These are phyloP conservation scores for Colossoma macropomum DNA, from an alignment of 2,113 vertebrate species.

Conservation along the genomic window DNA sequence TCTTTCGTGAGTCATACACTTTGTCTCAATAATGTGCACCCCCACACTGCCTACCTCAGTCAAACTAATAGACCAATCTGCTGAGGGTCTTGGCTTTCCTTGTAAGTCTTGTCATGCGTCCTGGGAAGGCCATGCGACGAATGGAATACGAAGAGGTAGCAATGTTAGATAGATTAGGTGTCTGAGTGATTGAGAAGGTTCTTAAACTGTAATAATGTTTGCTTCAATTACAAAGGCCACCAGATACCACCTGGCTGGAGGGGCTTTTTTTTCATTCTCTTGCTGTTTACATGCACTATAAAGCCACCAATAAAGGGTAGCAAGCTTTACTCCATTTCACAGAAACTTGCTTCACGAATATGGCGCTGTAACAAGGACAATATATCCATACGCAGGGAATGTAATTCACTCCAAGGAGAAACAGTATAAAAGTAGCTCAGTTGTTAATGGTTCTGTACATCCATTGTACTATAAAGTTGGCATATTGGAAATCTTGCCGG, in stretches of 20 bases:
- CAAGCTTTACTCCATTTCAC: constrained; percentile 34
- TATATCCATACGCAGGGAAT: neutral
- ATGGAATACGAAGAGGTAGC: constrained; percentile 55
- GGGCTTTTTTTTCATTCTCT: constrained; percentile 17
- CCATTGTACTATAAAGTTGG: constrained; percentile 6
- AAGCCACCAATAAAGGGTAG: constrained; percentile 27
- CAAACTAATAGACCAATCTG: constrained; percentile 47
- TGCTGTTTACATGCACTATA: constrained; percentile 20
- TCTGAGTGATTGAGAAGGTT: constrained; percentile 57
- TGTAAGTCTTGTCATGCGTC: constrained; percentile 39
- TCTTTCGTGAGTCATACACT: constrained; percentile 1
- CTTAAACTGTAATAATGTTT: constrained; percentile 64
- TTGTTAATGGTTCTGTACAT: neutral
- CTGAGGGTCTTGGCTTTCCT: neutral
- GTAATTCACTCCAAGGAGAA: constrained; percentile 12
- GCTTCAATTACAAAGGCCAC: constrained; percentile 53
- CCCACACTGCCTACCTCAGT: constrained; percentile 7
- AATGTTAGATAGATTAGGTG: constrained; percentile 54
- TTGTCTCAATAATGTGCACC: neutral
- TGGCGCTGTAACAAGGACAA: constrained; percentile 10
- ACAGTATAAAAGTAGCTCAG: neutral
- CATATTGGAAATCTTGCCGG: constrained; percentile 24
- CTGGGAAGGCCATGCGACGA: constrained; percentile 58
- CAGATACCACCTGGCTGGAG: constrained; percentile 37
- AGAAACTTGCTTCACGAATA: constrained; percentile 10